Evolutionary conservation across 2,888 invertebrate species (phyloP).

Genomic region (Caenorhabditis sp.): DNA sequence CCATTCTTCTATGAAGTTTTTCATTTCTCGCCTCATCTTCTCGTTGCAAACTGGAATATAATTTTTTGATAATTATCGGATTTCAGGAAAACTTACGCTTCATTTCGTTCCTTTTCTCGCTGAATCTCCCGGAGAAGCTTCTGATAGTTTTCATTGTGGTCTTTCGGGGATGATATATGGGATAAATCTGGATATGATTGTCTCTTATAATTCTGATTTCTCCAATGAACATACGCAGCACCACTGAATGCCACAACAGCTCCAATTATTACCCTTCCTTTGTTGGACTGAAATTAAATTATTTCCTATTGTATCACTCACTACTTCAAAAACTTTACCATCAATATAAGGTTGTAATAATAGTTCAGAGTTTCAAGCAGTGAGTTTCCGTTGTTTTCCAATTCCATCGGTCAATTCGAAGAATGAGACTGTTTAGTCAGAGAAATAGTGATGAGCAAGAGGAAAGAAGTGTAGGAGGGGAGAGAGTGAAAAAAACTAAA

Average conservation of each 20-base stretch:
- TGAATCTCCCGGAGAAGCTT: not conserved
- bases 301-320: not conserved
- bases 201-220: not conserved
- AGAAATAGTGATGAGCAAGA: conserved; percentile 35
- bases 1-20: not conserved
- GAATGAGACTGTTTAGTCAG: not conserved
- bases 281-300: not conserved
- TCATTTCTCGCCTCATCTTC: conserved; percentile 14
- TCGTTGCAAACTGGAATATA: not conserved
- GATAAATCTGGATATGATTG: not conserved
- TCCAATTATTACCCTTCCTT: not conserved
- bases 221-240: not conserved
- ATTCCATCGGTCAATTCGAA: not conserved
- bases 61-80: not conserved
- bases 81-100: not conserved
- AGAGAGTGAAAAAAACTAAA: conserved; percentile 20
- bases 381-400: not conserved
- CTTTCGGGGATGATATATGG: not conserved
- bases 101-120: not conserved
- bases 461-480: not conserved
- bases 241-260: not conserved
- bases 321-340: not conserved
- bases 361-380: not conserved
- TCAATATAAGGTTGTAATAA: not conserved
- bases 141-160: not conserved